Percentiles rank a stretch among this genome's conserved stretches.
These are phyloP conservation scores for Haliaeetus leucogaster DNA, from an alignment of 2,113 vertebrate genomes.

Conservation along the genomic window DNA sequence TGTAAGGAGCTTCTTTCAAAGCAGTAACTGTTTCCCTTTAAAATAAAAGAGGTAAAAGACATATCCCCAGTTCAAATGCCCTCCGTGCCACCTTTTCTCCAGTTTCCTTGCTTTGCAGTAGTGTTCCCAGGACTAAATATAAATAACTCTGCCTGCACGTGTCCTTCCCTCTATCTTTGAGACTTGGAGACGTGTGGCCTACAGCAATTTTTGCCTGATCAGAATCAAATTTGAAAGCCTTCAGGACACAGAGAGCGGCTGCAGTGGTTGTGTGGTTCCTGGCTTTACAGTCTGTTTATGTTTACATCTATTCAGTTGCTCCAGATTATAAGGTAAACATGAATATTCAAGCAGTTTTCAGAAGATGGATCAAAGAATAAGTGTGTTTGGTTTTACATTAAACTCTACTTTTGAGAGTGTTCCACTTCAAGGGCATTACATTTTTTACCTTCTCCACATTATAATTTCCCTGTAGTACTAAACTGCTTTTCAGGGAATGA, in stretches of 20 bases:
- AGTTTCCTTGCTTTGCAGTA: neutral
- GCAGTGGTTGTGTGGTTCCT: neutral
- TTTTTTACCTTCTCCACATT: neutral
- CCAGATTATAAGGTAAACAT: neutral
- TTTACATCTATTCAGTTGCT: neutral
- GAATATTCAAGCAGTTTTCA: neutral
- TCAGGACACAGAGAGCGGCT: neutral
- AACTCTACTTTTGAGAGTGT: neutral
- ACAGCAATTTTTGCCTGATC: neutral
- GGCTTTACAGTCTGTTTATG: neutral
- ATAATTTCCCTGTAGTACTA: neutral
- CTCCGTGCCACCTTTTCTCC: neutral
- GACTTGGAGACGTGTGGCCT: neutral
- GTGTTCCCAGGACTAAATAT: neutral
- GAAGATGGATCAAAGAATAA: neutral
- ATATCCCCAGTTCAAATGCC: neutral
- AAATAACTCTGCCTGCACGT: neutral
- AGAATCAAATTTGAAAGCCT: neutral
- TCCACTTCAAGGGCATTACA: neutral
- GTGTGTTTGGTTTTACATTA: neutral
- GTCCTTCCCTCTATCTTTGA: neutral
- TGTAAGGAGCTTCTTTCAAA: neutral
- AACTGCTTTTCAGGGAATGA: neutral
- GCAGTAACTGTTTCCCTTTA: neutral
- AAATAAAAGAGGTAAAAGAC: neutral